phyloP scores from a whole-genome alignment of 2,113 vertebrate genomes.

The Donacobius atricapilla region DNA sequence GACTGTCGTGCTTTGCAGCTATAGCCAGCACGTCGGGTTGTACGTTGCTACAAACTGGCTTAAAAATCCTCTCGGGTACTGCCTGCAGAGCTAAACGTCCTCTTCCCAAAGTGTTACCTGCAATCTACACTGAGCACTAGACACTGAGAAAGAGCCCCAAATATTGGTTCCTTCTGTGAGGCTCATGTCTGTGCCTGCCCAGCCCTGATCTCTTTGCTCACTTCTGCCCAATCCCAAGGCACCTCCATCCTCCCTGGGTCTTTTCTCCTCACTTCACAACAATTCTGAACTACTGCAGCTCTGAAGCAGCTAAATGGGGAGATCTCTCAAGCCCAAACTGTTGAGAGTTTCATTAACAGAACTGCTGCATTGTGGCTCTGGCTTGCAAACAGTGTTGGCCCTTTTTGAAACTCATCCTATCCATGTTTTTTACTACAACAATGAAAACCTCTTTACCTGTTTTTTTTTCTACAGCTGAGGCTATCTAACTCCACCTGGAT shows the following conservation, averaged over 20 bases:
- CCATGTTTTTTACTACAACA: not conserved
- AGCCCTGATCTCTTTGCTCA: not conserved
- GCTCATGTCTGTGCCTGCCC: not conserved
- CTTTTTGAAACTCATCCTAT: not conserved
- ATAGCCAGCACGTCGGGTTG: not conserved
- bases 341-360: not conserved
- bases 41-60: not conserved
- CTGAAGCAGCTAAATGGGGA: not conserved
- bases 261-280: not conserved
- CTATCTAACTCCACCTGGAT: not conserved
- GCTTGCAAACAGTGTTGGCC: not conserved
- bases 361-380: not conserved
- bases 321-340: not conserved
- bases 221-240: not conserved
- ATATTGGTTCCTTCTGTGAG: not conserved
- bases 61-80: not conserved
- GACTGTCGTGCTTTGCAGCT: not conserved
- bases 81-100: not conserved
- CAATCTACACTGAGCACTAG: rapidly evolving
- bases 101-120: not conserved
- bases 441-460: not conserved
- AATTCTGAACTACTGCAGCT: not conserved
- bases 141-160: not conserved
- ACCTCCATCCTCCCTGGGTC: not conserved
- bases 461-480: not conserved